These are phyloP conservation scores for Smittia aterrima DNA, from an alignment of 2,888 invertebrate species.

Conservation along the genomic window DNA sequence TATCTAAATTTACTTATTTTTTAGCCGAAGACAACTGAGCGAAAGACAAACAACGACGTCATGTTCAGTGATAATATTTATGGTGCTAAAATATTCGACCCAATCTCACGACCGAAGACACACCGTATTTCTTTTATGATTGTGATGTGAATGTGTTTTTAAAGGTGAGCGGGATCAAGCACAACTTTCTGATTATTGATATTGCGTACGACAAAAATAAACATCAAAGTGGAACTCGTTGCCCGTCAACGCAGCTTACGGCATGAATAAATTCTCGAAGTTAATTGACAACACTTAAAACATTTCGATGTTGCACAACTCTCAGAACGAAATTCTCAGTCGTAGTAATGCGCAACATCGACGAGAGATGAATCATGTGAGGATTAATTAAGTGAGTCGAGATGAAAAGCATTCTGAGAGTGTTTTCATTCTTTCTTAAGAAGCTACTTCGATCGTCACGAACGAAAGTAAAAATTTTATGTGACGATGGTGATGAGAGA, in stretches of 20 bases:
- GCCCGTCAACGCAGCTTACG: background rate
- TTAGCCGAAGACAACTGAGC: background rate
- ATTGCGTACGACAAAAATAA: slow-evolving; percentile 2
- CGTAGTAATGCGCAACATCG: background rate
- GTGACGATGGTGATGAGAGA: background rate
- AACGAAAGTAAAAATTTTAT: background rate
- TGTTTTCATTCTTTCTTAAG: background rate
- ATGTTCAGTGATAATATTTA: background rate
- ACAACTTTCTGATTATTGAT: background rate
- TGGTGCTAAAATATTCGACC: background rate
- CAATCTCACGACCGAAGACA: background rate
- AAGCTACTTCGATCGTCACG: background rate
- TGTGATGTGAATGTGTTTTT: slow-evolving; percentile 5
- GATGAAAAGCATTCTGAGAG: background rate
- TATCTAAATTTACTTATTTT: slow-evolving; percentile 10
- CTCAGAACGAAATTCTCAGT: background rate
- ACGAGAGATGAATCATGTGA: background rate
- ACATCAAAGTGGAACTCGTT: background rate
- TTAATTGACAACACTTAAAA: background rate
- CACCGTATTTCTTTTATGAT: background rate
- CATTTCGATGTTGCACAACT: background rate
- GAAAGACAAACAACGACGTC: background rate
- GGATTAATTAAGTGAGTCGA: background rate
- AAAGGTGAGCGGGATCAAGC: slow-evolving; percentile 27
- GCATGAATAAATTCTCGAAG: slow-evolving; percentile 1